phyloP scores from a whole-genome alignment of 2,113 vertebrate genomes.

The Chamaetylas fuelleborni region DNA sequence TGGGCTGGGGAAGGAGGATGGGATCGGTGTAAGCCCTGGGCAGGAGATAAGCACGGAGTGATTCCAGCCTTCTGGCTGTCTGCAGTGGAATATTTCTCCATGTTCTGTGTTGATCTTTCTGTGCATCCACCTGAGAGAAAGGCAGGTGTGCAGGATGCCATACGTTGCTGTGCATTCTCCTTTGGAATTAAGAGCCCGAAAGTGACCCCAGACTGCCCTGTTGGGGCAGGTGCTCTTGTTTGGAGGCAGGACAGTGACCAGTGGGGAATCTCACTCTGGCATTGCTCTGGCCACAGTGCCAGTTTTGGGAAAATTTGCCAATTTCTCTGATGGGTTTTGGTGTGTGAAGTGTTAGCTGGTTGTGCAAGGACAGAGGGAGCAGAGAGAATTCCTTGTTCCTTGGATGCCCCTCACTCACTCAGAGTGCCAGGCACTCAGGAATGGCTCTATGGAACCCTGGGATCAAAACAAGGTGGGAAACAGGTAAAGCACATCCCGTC shows the following conservation, averaged over 20 bases:
- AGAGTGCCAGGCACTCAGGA: background rate
- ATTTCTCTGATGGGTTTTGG: background rate
- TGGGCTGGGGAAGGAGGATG: conserved; percentile 8
- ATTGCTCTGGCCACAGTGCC: accelerated
- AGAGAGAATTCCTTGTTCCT: background rate
- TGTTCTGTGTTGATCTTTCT: background rate
- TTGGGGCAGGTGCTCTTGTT: background rate
- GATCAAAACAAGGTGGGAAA: background rate
- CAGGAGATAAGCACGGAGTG: background rate
- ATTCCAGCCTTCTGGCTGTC: background rate
- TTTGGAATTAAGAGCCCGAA: background rate
- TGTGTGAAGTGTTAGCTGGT: background rate
- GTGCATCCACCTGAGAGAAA: accelerated
- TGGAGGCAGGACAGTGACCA: background rate
- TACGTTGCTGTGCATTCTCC: accelerated
- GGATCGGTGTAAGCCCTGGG: background rate
- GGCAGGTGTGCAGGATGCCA: accelerated
- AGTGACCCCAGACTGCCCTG: accelerated
- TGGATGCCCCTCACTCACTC: background rate
- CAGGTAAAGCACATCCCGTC: background rate
- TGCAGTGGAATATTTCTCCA: accelerated
- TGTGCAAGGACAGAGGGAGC: background rate
- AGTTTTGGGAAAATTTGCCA: background rate
- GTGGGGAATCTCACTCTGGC: background rate
- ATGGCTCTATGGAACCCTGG: accelerated